Base-by-base conservation (phyloP, 2,797 vertebrate species). In the Decapterus maruadsi region DNA sequence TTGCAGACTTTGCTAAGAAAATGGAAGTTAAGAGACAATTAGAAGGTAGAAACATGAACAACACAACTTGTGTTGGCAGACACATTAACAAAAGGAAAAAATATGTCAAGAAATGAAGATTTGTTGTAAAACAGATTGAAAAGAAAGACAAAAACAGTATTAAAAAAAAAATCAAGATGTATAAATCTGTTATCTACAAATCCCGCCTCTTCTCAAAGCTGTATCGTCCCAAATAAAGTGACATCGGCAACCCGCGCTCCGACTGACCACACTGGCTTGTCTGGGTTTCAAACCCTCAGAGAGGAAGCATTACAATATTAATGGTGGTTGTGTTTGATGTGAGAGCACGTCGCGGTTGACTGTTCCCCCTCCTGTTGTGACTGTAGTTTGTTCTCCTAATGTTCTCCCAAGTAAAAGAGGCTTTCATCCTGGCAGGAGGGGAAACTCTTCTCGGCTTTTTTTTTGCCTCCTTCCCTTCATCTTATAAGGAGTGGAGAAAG, bases 401-500 rank as follows among this genome's bases (percentile, higher is more conserved):
- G 94, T 92, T 91, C 94, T 93, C 90, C 89, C 90, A 89, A 91
- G 93, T 94, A 91, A 94, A 88, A 84, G 84, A 84, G 64, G 90
- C 95, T 95, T 96, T 96, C 93, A 96, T 95, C 94, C 88, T 92
- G 85, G 93, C 92, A 72, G 93, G 94, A 92, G 93, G 92, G 90
- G 79, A 87, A 84, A 86, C 68, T 26, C 83, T 86, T 74, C 83
- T 85, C 69, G 50, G 81, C 86, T 82, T 77, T 77, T 82, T 77
- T 77, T 26, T 26, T 26, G 54, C 80, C 78, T 84, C 88, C 77
- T 83, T 80, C 74, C 72, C 77, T 82, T 84, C 73, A 77, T 89
- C 89, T 88, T 87, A 73, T 55, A 31, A 72, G 73, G 50, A 68
- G 73, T 58, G 72, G 34, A 56, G 78, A 84, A 62, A 19, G 34